These are phyloP conservation scores for Globicephala melas DNA, from an alignment of 2,113 vertebrate genomes.

Conservation along the genomic window DNA sequence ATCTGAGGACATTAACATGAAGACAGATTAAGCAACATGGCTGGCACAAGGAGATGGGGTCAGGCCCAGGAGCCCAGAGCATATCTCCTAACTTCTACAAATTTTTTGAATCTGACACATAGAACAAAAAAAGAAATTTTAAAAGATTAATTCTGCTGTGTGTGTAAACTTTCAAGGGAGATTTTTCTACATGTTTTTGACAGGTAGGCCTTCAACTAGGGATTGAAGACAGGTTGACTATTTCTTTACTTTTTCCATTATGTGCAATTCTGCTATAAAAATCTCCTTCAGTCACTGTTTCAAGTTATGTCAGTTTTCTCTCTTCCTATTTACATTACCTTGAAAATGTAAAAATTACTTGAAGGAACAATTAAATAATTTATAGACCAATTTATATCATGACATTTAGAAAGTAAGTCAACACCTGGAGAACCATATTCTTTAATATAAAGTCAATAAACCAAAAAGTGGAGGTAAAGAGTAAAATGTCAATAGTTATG, in stretches of 20 bases:
- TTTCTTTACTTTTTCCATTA: background rate
- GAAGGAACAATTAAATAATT: constrained; percentile 49
- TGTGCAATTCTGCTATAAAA: background rate
- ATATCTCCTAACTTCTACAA: background rate
- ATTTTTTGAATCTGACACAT: background rate
- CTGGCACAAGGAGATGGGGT: background rate
- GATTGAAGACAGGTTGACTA: background rate
- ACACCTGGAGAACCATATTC: background rate
- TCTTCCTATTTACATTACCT: constrained; percentile 1
- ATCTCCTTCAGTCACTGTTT: background rate
- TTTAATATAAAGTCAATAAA: background rate
- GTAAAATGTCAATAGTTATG: background rate
- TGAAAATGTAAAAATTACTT: constrained; percentile 15
- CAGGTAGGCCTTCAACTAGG: background rate
- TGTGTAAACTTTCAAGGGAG: background rate
- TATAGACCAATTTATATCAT: background rate
- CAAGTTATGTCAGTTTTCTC: background rate
- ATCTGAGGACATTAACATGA: background rate
- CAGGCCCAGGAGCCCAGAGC: background rate
- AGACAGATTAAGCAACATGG: background rate
- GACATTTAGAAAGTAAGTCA: constrained; percentile 38
- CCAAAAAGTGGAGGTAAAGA: background rate
- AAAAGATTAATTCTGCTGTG: background rate
- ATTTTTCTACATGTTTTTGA: background rate
- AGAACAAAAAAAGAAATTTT: background rate